Base-by-base conservation (phyloP, 2,113 vertebrate species). In the Microtus richardsoni region DNA sequence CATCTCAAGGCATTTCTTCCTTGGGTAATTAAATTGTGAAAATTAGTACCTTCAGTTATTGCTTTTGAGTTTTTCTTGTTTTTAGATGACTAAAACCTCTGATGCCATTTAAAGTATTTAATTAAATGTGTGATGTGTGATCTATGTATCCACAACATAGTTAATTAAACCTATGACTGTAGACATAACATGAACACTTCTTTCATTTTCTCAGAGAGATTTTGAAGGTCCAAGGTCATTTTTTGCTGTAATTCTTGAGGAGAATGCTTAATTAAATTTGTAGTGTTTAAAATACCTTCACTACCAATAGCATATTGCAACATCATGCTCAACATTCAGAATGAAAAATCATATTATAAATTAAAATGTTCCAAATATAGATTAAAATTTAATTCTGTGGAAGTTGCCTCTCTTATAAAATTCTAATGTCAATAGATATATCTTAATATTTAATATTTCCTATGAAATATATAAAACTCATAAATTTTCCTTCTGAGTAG, bases 41-140 rank as follows among this genome's bases (percentile, higher is more conserved):
- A 75, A 91, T n/a, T 74, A 60, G 30, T 88, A 71, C 47, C 62
- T 70, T 92, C 71, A 88, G 28, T 92, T 94, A 26, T n/a, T 93
- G 7, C 60, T 95, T 89, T 92, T 92, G 71, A 93, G 47, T 93
- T 94, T 89, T n/a, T 33, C 14, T 87, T 86, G 19, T 39, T 62
- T 92, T 95, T 95, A 83, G 60, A 74, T 70, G 8, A 19, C n/a
- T 79, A 87, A 95, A 83, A 84, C 91, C 44, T 96, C 74, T 94
- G 49, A 88, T 85, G 30, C 54, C 41, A 95, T 89, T 95, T 87
- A 88, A 94, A 91, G 84, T 68, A 68, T 94, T 96, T 97, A 97
- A 96, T 95, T 97, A 96, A 96, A 94, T 94, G 84, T 96, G 64
- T 93, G 90, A 96, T 92, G 84, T 96, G 58, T 93, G 95, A 96